Evolutionary conservation across 1,140 invertebrate genomes (phyloP).

Genomic region (Anoplophora glabripennis): DNA sequence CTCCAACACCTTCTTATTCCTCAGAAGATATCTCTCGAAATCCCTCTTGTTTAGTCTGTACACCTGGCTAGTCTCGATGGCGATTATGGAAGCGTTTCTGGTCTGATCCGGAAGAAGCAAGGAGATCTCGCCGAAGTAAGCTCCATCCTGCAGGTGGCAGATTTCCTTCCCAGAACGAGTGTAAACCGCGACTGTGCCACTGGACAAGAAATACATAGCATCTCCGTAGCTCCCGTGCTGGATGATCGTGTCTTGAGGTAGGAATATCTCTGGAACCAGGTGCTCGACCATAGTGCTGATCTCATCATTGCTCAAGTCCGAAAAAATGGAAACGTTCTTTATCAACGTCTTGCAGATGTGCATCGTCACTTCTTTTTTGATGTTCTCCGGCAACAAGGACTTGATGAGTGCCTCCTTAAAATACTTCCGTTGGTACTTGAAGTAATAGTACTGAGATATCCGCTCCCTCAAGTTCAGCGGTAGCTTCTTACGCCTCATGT

Average conservation of each 20-base stretch:
- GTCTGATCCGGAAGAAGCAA: constrained; percentile 54
- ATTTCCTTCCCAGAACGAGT: constrained; percentile 58
- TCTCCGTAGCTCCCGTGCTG: constrained; percentile 55
- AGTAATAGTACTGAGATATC: constrained; percentile 13
- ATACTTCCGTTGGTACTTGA: constrained; percentile 18
- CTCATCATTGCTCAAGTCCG: constrained; percentile 17
- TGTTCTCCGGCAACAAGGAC: neutral
- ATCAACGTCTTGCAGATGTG: constrained; percentile 24
- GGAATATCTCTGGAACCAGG: constrained; percentile 30
- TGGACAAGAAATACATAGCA: constrained; percentile 58
- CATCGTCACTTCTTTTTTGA: constrained; percentile 27
- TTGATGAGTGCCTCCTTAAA: constrained; percentile 19
- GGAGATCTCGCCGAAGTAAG: constrained; percentile 36
- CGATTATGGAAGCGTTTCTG: constrained; percentile 52
- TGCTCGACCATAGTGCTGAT: constrained; percentile 22
- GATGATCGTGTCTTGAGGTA: constrained; percentile 46
- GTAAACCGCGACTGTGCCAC: constrained; percentile 55
- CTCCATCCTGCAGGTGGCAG: constrained; percentile 37
- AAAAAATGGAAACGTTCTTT: constrained; percentile 22
- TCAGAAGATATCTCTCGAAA: constrained; percentile 40
- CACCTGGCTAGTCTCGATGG: constrained; percentile 58
- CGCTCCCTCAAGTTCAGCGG: constrained; percentile 12
- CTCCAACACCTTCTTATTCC: constrained; percentile 8
- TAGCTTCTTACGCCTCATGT: constrained; percentile 21
- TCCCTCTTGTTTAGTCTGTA: constrained; percentile 48